phyloP scores from a whole-genome alignment of 2,888 invertebrate genomes.

The Parnassius orleans region DNA sequence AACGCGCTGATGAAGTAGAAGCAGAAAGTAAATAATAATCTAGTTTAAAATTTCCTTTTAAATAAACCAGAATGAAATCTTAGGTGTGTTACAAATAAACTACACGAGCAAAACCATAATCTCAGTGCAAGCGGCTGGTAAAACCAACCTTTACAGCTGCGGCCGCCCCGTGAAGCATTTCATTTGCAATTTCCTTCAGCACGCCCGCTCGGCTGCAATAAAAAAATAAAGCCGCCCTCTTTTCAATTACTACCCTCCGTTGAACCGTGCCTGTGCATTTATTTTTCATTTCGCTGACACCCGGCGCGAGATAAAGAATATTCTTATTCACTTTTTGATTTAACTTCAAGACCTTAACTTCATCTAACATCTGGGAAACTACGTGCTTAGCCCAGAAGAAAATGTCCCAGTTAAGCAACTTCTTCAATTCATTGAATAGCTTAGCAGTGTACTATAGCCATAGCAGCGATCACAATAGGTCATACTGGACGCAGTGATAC shows the following conservation, averaged over 20 bases:
- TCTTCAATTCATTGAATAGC: no score
- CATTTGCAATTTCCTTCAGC: slow-evolving; percentile 53
- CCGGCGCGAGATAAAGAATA: slow-evolving; percentile 62
- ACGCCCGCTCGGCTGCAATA: slow-evolving; percentile 49
- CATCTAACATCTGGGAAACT: background rate
- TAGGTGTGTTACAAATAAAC: no score
- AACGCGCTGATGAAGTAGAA: no score
- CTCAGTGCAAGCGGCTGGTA: background rate
- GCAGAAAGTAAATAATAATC: no score
- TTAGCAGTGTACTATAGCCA: no score
- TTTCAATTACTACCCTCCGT: slow-evolving; percentile 60
- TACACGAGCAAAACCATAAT: no score
- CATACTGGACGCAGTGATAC: no score
- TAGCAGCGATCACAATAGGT: no score
- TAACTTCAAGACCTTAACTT: slow-evolving; percentile 16
- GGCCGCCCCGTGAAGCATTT: slow-evolving; percentile 37
- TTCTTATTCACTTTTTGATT: slow-evolving; percentile 53
- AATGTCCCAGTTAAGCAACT: no score
- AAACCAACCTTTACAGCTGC: background rate
- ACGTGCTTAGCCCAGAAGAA: no score
- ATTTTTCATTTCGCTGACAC: slow-evolving; percentile 65
- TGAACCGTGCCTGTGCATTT: slow-evolving; percentile 50
- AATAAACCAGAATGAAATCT: no score
- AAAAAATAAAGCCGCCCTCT: slow-evolving; percentile 64
- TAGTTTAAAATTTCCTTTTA: no score